A percentile compares a stretch with the other conserved stretches of the same genome.
Conservation (phyloP, 2,113 vertebrate genomes). For the Maccullochella peelii region DNA sequence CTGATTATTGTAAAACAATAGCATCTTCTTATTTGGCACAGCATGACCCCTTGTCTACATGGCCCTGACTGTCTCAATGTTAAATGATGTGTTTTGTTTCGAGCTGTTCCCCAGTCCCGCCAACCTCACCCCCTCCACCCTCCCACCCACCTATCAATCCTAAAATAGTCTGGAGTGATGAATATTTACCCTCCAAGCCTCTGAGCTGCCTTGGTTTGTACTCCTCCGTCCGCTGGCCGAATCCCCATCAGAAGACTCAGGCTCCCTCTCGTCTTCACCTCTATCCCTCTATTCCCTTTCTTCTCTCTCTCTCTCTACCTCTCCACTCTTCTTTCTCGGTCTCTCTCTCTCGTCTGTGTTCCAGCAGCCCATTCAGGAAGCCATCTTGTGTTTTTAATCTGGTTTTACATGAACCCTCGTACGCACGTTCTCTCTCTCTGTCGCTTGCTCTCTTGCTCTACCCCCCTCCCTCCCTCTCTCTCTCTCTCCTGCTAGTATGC, state of each 20-base stretch:
- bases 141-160: constrained; percentile 64
- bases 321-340: constrained; percentile 64
- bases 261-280: constrained; percentile 76
- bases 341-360: constrained; percentile 73
- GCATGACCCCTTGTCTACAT: constrained; percentile 43
- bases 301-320: constrained; percentile 61
- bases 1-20: constrained; percentile 56
- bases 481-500: constrained; percentile 69
- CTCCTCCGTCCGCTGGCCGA: constrained; percentile 71
- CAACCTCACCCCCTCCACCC: constrained; percentile 33
- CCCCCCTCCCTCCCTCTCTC: constrained; percentile 53
- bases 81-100: constrained; percentile 76
- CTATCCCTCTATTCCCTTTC: constrained; percentile 66
- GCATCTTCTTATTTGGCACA: constrained; percentile 36
- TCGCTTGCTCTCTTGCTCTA: constrained; percentile 55
- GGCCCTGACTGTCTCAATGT: constrained; percentile 58
- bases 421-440: constrained; percentile 74
- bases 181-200: constrained; percentile 87
- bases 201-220: constrained; percentile 78
- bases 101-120: constrained; percentile 57
- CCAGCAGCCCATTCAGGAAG: constrained; percentile 86
- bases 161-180: constrained; percentile 76
- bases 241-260: constrained; percentile 85
- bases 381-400: constrained; percentile 89
- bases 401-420: constrained; percentile 84